These are phyloP conservation scores for Danio choprae DNA, from an alignment of 2,797 vertebrate genomes.

Conservation along the genomic window DNA sequence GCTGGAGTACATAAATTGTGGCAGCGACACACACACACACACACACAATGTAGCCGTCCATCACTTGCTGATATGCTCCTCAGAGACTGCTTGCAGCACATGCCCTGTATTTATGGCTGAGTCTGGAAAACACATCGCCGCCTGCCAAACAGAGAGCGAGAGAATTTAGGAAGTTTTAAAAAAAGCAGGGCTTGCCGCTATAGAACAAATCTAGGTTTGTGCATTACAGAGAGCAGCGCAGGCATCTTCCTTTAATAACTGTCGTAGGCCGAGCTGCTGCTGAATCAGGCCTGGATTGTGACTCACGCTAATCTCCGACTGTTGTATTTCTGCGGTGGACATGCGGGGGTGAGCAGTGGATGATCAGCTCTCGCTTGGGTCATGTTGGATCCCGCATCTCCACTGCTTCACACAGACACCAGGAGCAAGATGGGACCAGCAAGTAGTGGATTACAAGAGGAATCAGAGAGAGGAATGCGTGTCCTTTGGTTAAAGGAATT, in stretches of 20 bases:
- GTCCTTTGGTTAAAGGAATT: too few relatives aligned
- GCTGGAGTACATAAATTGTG: constrained; percentile 47
- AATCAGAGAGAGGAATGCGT: too few relatives aligned
- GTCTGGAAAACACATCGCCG: constrained; percentile 52
- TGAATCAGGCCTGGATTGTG: constrained; percentile 49
- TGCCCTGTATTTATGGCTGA: constrained; percentile 57
- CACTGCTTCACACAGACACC: not conserved
- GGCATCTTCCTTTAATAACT: constrained; percentile 51
- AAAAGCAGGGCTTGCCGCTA: constrained; percentile 17
- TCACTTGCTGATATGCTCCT: constrained; percentile 60
- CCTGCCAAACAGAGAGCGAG: constrained; percentile 45
- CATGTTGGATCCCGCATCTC: constrained; percentile 3
- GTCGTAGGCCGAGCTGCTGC: constrained; percentile 38
- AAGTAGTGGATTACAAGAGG: too few relatives aligned
- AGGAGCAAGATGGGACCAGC: too few relatives aligned
- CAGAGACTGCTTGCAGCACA: constrained; percentile 49
- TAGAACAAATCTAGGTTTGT: constrained; percentile 44
- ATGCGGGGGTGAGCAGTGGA: constrained; percentile 31
- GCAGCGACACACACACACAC: constrained; percentile 34
- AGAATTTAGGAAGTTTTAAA: constrained; percentile 24
- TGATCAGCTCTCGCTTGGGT: constrained; percentile 27
- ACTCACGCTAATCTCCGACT: constrained; percentile 46
- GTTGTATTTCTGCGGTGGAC: constrained; percentile 21
- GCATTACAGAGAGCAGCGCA: constrained; percentile 10
- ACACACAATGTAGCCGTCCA: constrained; percentile 50